A percentile compares a stretch with the other conserved stretches of the same genome.
These are phyloP conservation scores for Drosophila tsacasi DNA, from an alignment of 1,140 invertebrate species.

Conservation along the genomic window DNA sequence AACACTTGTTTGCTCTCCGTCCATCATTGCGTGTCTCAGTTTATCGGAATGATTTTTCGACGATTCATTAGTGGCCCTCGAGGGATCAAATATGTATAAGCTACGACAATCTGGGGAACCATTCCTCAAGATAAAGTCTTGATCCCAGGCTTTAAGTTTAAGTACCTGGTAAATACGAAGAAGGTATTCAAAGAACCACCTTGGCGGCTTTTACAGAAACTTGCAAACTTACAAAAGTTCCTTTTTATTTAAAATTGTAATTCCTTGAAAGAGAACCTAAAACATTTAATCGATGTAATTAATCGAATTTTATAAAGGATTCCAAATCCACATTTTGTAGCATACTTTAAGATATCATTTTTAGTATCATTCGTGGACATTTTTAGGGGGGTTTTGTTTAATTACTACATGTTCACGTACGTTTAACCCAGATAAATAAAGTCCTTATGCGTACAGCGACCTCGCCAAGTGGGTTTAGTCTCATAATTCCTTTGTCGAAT, in stretches of 20 bases:
- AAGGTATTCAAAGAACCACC: background rate
- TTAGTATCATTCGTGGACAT: background rate
- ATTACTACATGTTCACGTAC: no score
- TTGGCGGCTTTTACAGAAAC: no score
- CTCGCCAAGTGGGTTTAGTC: background rate
- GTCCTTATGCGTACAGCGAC: background rate
- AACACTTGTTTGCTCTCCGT: slow-evolving; percentile 34
- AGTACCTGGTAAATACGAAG: background rate
- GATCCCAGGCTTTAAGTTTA: background rate
- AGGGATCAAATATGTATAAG: slow-evolving; percentile 4
- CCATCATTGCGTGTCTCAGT: slow-evolving; percentile 13
- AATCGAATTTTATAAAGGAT: background rate
- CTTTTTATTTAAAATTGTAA: no score
- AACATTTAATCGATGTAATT: background rate
- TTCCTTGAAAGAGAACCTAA: background rate
- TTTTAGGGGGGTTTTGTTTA: no score
- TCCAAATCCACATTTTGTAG: background rate
- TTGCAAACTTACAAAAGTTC: no score
- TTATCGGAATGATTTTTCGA: slow-evolving; percentile 12
- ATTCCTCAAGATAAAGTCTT: background rate
- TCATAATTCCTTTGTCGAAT: slow-evolving; percentile 5
- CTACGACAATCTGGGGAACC: background rate
- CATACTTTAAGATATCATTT: background rate
- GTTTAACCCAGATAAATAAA: background rate
- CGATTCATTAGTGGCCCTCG: slow-evolving; percentile 15